Percentiles rank a stretch among this genome's conserved stretches.
Evolutionary conservation across 2,797 vertebrate species (phyloP).

Genomic region (Arrhamphus sclerolepis): DNA sequence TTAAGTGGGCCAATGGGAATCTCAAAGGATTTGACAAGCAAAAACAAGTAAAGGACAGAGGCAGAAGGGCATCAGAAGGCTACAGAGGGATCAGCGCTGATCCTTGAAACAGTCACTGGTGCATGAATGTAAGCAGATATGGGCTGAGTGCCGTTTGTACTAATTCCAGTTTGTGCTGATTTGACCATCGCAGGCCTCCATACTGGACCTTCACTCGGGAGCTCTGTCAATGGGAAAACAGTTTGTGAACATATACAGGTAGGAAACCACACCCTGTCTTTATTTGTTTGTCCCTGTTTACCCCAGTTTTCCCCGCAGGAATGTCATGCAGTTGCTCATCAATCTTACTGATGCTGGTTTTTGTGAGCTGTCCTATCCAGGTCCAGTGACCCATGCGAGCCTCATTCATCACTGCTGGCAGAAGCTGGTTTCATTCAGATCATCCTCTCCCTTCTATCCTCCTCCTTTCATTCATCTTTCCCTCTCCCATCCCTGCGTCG

Average conservation of each 20-base stretch:
- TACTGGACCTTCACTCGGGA: slow-evolving; percentile 95
- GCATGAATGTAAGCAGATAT: background rate
- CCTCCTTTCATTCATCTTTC: background rate
- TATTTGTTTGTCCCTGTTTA: background rate
- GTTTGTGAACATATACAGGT: slow-evolving; percentile 98
- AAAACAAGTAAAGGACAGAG: slow-evolving; percentile 48
- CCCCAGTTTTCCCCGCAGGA: background rate
- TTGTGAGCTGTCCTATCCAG: slow-evolving; percentile 21
- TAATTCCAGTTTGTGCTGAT: background rate
- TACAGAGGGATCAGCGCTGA: background rate
- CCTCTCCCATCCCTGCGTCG: background rate
- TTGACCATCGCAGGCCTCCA: slow-evolving; percentile 87
- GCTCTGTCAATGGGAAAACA: slow-evolving; percentile 94
- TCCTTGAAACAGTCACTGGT: background rate
- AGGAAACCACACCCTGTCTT: slow-evolving; percentile 35
- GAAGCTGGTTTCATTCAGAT: slow-evolving; percentile 11
- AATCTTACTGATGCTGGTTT: slow-evolving; percentile 16
- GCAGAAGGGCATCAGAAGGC: background rate
- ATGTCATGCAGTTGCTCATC: slow-evolving; percentile 11
- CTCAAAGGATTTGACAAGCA: slow-evolving; percentile 30
- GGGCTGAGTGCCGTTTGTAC: background rate
- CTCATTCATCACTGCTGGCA: slow-evolving; percentile 42
- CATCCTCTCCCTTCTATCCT: background rate
- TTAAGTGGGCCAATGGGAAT: slow-evolving; percentile 21
- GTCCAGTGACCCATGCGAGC: slow-evolving; percentile 13